Conservation (phyloP, 2,113 vertebrate species). For the Oreochromis aureus region DNA sequence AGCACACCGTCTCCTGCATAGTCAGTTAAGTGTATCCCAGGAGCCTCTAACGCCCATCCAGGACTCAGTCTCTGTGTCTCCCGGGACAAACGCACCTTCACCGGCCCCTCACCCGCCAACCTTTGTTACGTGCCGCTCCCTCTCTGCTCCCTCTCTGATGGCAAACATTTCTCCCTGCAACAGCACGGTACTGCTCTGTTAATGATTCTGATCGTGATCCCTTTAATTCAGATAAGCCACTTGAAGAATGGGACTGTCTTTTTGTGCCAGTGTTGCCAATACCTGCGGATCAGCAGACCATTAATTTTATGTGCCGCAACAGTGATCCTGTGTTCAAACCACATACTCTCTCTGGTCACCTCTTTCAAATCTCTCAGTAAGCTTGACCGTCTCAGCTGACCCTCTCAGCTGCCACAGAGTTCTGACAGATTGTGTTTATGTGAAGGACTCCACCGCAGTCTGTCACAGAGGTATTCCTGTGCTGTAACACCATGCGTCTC, state of each 20-base stretch:
- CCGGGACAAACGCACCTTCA: neutral
- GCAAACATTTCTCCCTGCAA: slow-evolving; percentile 53
- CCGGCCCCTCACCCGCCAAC: slow-evolving; percentile 73
- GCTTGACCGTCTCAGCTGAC: neutral
- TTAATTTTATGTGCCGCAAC: neutral
- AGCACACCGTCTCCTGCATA: neutral
- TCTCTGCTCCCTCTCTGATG: slow-evolving; percentile 64
- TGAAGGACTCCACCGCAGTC: neutral
- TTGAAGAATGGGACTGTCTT: neutral
- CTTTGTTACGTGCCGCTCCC: slow-evolving; percentile 74
- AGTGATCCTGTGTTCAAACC: neutral
- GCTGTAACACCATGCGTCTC: neutral
- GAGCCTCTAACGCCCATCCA: neutral
- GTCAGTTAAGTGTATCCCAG: neutral
- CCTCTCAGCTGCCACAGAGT: slow-evolving; percentile 7
- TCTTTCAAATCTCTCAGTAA: neutral
- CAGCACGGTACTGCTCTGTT: slow-evolving; percentile 66
- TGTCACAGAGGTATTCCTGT: slow-evolving; percentile 10
- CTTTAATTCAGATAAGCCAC: neutral
- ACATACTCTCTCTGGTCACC: neutral
- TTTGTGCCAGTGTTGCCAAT: neutral
- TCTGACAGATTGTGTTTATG: slow-evolving; percentile 4
- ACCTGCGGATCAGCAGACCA: neutral
- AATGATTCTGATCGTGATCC: neutral
- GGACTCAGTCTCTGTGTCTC: neutral